Evolutionary conservation across 2,888 invertebrate genomes (phyloP), one percentile per base, ranked within the genome.

Genomic region (Drosophila tripunctata): DNA sequence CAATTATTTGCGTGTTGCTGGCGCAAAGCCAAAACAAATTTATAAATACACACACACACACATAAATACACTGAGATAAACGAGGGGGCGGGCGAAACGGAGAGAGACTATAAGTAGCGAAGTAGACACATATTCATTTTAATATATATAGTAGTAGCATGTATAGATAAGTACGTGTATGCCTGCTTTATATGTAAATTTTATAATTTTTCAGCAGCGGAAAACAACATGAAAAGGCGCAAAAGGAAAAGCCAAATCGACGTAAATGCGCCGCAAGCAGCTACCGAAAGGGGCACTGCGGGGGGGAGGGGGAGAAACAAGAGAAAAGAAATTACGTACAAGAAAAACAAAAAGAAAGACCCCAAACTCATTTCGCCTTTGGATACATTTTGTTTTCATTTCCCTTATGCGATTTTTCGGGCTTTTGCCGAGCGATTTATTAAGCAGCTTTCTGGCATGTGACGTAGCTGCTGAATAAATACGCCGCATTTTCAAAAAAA

Each of bases 1-100:
- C 78, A 81, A 86, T 81, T 81, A 86, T 81, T 81, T 86, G 85
- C 85, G 81, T 87, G 82, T 78, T 64, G 62, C 65, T 82, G 82
- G 82, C 82, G 58, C 21, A 38, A 51, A 61, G 82, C 82, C 82
- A 82, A 87, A 81, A 82, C 4, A 51, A 54, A 68, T 84, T 74
- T 84, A 84, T 63, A 81, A 81, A 87, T 73, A 81, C 65, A 72
- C 52, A 58, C 58, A 47, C 65, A 78, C 44, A 56, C 57, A 43
- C 24, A 51, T 64, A 41, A 2, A 8, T 1, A 54, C 17, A 48
- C 27, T 45, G n/a, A 41, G 10, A 41, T 17, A 52, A 6, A 36
- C 12, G 14, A 3, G 8, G 41, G 3, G 21, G 22, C 31, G n/a
- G n/a, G n/a, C n/a, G n/a, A 8, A 21, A 10, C 12, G 8, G 30